Base-by-base conservation (phyloP, 2,113 vertebrate species). In the Clinocottus analis region DNA sequence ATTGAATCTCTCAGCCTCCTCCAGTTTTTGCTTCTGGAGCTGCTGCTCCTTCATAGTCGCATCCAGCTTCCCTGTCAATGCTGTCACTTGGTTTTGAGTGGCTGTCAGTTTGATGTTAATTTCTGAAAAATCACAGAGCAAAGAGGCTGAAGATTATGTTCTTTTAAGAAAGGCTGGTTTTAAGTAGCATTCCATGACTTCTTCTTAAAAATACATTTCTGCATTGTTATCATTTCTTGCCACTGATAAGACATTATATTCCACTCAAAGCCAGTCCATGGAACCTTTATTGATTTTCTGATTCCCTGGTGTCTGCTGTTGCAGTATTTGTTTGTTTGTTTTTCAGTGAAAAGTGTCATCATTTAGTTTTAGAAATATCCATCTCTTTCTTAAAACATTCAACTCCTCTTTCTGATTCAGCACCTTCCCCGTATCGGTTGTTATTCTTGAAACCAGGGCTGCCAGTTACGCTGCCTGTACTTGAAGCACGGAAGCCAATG, bases 51-150 rank as follows among this genome's bases (percentile, higher is more conserved):
- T n/a, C 19, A 6, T 56, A 27, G 23, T 27, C 12, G 53, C 23
- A 14, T 56, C 53, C 23, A 77, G 49, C 61, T 51, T 45, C 16
- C 6, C 63, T 71, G 75, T 82, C 69, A 85, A 72, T 45, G 82
- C 68, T 78, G 63, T 85, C 85, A 75, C 39, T 60, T 75, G 75
- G 58, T 87, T 86, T 80, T 78, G 69, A 47, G 33, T 6, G 25
- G 21, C 49, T 83, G 85, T 77, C 80, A 89, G 49, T 81, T 58
- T 75, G 70, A 4, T 41, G 49, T 49, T 72, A 67, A 35, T 75
- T 61, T 27, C 69, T 82, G 64, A 84, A 84, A 87, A 37, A 75
- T 29, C 71, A 77, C 12, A 66, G 60, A 61, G 31, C 71, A 77
- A 12, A 66, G 60, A 61, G 31, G 35, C 49, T 31, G 61, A 78